phyloP scores from a whole-genome alignment of 1,140 invertebrate genomes.

The Tetraneura akinire region DNA sequence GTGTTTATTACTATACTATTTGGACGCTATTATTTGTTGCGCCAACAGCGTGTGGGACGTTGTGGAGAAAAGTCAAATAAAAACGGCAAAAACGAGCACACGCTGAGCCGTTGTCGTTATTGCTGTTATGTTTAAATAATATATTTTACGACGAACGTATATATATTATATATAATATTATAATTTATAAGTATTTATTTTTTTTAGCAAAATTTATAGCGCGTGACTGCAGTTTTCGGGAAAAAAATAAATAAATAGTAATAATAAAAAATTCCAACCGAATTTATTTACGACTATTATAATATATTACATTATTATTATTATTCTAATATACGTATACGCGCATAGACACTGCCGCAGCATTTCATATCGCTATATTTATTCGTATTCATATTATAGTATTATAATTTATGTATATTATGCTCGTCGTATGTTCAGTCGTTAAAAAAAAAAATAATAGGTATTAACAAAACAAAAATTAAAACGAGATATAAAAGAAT shows the following conservation, averaged over 20 bases:
- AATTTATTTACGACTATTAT: slow-evolving; percentile 33
- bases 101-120: slow-evolving; percentile 19
- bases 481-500: neutral
- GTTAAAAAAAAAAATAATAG: neutral
- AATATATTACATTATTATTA: neutral
- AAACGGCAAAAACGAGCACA: slow-evolving; percentile 4
- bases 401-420: neutral
- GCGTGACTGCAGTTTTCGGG: slow-evolving; percentile 14
- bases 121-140: too few species aligned
- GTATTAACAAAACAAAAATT: too few species aligned
- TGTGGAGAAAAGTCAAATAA: neutral
- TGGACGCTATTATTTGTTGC: neutral
- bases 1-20: neutral
- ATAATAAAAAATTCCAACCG: slow-evolving; percentile 24
- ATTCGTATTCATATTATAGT: too few species aligned
- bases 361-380: too few species aligned
- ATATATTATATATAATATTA: too few species aligned
- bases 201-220: slow-evolving; percentile 34
- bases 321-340: neutral
- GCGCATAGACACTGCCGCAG: neutral
- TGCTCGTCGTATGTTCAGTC: neutral
- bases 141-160: slow-evolving; percentile 31
- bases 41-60: neutral
- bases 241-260: neutral
- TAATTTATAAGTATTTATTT: too few species aligned